Conservation (phyloP, 2,797 vertebrate genomes). For the Sphaeramia orbicularis region DNA sequence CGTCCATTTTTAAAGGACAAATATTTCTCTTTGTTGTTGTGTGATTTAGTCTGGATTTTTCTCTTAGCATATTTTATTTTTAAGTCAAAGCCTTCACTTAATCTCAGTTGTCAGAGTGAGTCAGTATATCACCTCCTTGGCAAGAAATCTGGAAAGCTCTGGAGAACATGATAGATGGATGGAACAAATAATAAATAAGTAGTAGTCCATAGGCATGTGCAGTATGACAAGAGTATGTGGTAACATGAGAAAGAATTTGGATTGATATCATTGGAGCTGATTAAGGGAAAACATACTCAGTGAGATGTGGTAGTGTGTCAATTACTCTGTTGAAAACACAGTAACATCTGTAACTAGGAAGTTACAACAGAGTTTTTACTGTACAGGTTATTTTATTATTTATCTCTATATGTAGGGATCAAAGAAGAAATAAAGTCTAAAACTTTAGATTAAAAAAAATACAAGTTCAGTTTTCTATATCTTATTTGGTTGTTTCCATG, state of each 20-base stretch:
- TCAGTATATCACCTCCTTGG: constrained; percentile 60
- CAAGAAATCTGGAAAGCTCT: constrained; percentile 34
- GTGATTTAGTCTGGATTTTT: not conserved
- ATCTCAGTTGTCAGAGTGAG: constrained; percentile 67
- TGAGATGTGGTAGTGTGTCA: constrained; percentile 33
- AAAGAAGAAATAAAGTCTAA: too few species aligned
- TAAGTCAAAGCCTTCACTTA: constrained; percentile 3
- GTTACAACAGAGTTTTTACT: too few species aligned
- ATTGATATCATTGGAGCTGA: constrained; percentile 61
- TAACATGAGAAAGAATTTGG: constrained; percentile 48
- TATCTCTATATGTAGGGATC: too few species aligned
- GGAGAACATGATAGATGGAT: constrained; percentile 29
- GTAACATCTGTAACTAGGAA: too few species aligned
- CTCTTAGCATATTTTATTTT: not conserved
- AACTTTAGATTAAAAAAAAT: too few species aligned
- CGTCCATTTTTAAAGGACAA: not conserved
- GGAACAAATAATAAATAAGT: constrained; percentile 48
- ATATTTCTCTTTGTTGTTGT: not conserved
- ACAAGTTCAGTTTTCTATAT: too few species aligned
- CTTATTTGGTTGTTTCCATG: constrained; percentile 6
- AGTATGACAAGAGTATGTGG: constrained; percentile 36
- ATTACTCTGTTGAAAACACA: constrained; percentile 12
- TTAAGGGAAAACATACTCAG: constrained; percentile 28
- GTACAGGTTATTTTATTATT: too few species aligned
- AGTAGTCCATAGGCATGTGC: constrained; percentile 32